Evolutionary conservation across 1,140 invertebrate genomes (phyloP), one percentile per base, ranked within the genome.

Genomic region (Drosophila sechellia): DNA sequence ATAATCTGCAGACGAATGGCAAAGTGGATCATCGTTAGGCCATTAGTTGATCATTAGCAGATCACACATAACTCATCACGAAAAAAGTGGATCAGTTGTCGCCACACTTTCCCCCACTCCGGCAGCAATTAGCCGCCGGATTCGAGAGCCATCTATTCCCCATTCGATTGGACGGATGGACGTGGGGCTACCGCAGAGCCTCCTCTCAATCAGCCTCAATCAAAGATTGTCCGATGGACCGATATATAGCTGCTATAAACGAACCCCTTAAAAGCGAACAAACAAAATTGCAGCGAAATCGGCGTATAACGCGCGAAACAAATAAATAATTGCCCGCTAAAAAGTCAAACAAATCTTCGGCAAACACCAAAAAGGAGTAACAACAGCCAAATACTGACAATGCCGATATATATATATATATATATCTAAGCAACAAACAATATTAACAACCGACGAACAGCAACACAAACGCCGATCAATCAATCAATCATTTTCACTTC

Each of bases 401-500:
- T 31, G 17, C 43, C 49, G 58, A 72, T 60, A 57, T 74, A 49
- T 73, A 73, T 68, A 39, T 39, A 4, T 37, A 37, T 37, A 37
- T 37, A 13, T 34, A 8, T 37, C 48, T 46, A 68, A 54, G 42
- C 48, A 13, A 25, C 65, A 50, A 70, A 57, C 34, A 72, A 59
- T 70, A 58, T 69, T 52, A 70, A 52, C 53, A 53, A 63, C 40
- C 52, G 43, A 66, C 40, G 55, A 46, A 72, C 60, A 31, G 31
- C 31, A 31, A 31, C 31, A 31, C 31, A 81, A 61, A 60, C 45
- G 48, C 49, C 81, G 79, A 83, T 86, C 81, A 87, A 89, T 86
- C 83, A 86, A 86, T 86, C 83, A 86, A 86, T 86, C 83, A 86
- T 86, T 86, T 86, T 86, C 83, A 83, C 83, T 89, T 89, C 65